Base-by-base conservation (phyloP, 2,797 vertebrate genomes). In the Meriones psammophilus region DNA sequence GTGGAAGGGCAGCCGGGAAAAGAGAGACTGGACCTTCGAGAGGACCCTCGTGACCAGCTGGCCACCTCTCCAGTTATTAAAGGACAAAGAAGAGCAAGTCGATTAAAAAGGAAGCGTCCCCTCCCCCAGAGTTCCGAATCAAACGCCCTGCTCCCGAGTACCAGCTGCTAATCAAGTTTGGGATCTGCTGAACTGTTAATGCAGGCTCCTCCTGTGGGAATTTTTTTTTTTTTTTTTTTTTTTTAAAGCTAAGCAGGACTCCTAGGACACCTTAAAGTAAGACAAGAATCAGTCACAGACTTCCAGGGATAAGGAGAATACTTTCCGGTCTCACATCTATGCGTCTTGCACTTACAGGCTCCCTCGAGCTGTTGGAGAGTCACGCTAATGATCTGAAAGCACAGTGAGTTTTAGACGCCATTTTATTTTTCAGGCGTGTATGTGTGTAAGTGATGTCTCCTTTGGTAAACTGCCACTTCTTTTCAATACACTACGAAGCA, bases 111-210 rank as follows among this genome's bases (percentile, higher is more conserved):
- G 14, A 77, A 42, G 56, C n/a, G 14, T 4, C 24, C n/a, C 39
- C 56, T 62, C 17, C 68, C 9, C 22, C 36, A 30, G 12, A 62
- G 22, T 17, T 83, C 8, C 20, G 15, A 3, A n/a, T 39, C 14
- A 79, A 26, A 78, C 10, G 56, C 81, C 68, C 42, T 76, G 46
- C 33, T 33, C 69, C 62, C 56, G 58, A 91, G 69, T 2, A 6
- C 3, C 69, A 42, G 89, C 0, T 93, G 73, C 85, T 92, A 88
- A 93, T 88, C 54, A 89, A 95, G 62, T 88, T 33, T 80, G 71
- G 78, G 87, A 92, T 91, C 88, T 66, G 66, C 93, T 97, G 96
- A 95, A 77, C 74, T 91, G 94, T 91, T 94, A 94, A 87, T 20
- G 17, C 26, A 12, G 28, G 8, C 17, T 68, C 39, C 28, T 50